Evolutionary conservation across 2,113 vertebrate genomes (phyloP).

Genomic region (Elaphurus davidianus): DNA sequence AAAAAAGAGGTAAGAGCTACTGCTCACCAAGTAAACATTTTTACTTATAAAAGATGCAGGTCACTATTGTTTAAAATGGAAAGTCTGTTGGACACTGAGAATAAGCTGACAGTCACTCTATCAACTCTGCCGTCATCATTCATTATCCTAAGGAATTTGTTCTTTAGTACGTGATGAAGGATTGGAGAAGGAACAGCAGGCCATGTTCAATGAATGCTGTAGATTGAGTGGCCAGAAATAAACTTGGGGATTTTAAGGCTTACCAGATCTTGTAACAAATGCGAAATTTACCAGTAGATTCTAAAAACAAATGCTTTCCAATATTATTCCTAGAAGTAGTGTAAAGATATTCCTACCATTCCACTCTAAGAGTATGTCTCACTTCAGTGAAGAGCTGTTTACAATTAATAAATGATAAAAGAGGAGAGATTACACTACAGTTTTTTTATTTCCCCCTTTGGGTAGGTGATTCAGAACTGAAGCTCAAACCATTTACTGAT

Average conservation of each 20-base stretch:
- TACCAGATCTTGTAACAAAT: background rate
- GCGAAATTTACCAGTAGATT: background rate
- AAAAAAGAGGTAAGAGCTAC: background rate
- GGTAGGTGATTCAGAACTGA: background rate
- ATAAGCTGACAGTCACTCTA: background rate
- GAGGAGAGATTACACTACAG: background rate
- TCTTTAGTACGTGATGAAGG: background rate
- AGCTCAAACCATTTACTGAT: background rate
- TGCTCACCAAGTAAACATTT: background rate
- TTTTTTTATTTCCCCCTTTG: background rate
- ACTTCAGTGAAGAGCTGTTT: background rate
- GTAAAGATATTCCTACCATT: background rate
- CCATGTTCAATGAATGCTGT: background rate
- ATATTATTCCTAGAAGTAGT: background rate
- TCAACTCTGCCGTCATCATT: background rate
- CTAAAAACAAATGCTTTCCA: background rate
- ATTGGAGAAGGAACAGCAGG: background rate
- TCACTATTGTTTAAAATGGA: background rate
- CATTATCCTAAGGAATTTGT: background rate
- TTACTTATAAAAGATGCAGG: background rate
- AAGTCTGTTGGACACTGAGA: background rate
- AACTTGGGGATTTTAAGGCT: background rate
- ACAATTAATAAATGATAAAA: background rate
- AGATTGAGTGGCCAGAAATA: background rate
- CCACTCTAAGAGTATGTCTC: background rate